Percentiles rank a stretch among this genome's conserved stretches.
Evolutionary conservation across 2,797 vertebrate species (phyloP).

Genomic region (Sphaeramia orbicularis): DNA sequence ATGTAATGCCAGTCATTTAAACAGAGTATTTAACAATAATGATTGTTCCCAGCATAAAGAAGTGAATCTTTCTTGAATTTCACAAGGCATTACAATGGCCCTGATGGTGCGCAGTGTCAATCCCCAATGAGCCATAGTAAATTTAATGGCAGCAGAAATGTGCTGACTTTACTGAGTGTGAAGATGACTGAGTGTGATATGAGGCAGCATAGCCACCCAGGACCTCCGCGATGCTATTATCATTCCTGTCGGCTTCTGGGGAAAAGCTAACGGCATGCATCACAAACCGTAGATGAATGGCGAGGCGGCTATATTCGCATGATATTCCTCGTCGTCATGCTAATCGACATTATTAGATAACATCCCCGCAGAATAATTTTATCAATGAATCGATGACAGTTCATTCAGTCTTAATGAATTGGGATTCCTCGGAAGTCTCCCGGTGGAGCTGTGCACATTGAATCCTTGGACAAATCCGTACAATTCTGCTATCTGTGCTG

Average conservation of each 20-base stretch:
- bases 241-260: conserved; percentile 61
- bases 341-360: conserved; percentile 36
- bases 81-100: conserved; percentile 69
- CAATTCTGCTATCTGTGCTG: conserved; percentile 33
- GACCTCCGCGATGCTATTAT: conserved; percentile 69
- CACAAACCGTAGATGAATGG: conserved; percentile 49
- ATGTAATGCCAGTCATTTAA: conserved; percentile 67
- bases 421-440: conserved; percentile 47
- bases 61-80: conserved; percentile 71
- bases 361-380: conserved; percentile 34
- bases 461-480: conserved; percentile 53
- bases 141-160: conserved; percentile 79
- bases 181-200: conserved; percentile 82
- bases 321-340: conserved; percentile 29
- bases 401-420: conserved; percentile 57
- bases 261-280: conserved; percentile 71
- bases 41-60: conserved; percentile 68
- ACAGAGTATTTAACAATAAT: conserved; percentile 70
- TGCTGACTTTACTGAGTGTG: conserved; percentile 84
- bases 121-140: conserved; percentile 78
- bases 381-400: conserved; percentile 59
- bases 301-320: background rate
- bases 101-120: conserved; percentile 65
- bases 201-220: conserved; percentile 61
- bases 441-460: conserved; percentile 15